Percentiles rank a stretch among this genome's conserved stretches.
Evolutionary conservation across 2,797 vertebrate species (phyloP).

Genomic region (Ctenopoma kingsleyae): DNA sequence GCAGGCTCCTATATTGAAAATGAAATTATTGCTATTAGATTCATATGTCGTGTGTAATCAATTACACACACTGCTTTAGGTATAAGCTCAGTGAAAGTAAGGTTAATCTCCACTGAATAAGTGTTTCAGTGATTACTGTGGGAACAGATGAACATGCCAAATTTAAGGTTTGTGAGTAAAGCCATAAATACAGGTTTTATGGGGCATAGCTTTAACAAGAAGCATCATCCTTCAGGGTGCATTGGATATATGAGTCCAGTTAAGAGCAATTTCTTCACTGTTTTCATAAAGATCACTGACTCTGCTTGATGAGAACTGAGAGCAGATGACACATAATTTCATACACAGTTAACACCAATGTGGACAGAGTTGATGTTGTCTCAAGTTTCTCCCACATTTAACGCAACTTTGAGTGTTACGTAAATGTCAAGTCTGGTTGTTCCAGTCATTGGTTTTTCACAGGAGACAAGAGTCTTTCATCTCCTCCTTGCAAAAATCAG

Average conservation of each 20-base stretch:
- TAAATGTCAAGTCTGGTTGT: neutral
- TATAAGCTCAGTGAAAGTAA: neutral
- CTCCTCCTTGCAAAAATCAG: constrained; percentile 19
- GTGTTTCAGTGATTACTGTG: neutral
- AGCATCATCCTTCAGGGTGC: neutral
- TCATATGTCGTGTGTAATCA: neutral
- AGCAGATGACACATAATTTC: constrained; percentile 9
- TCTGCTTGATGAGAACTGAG: neutral
- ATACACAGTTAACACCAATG: constrained; percentile 17
- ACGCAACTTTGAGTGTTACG: neutral
- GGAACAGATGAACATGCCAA: neutral
- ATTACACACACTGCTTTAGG: neutral
- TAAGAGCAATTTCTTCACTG: constrained; percentile 8
- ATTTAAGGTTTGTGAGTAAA: neutral
- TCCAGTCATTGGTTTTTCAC: constrained; percentile 17
- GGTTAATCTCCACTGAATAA: neutral
- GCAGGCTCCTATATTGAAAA: neutral
- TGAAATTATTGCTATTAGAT: neutral
- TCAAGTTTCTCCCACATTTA: constrained; percentile 16
- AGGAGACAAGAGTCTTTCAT: constrained; percentile 26
- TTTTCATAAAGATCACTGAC: neutral
- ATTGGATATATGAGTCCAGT: neutral
- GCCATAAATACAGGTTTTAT: neutral
- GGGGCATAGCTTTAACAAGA: neutral
- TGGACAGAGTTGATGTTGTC: constrained; percentile 30